Base-by-base conservation (phyloP, 2,797 vertebrate genomes). In the Selene dorsalis region DNA sequence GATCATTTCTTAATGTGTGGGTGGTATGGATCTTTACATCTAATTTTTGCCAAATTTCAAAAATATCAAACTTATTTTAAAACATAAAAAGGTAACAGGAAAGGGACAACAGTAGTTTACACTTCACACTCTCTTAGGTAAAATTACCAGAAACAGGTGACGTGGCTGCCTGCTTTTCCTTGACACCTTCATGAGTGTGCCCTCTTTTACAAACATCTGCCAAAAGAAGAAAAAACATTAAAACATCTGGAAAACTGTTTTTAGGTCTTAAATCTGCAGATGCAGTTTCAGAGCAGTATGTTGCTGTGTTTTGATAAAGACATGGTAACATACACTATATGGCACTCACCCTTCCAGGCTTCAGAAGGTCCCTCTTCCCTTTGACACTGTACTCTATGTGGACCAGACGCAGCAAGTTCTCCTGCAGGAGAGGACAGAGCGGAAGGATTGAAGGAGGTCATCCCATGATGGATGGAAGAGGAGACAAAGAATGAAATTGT, bases 181-280 rank as follows among this genome's bases (percentile, higher is more conserved):
- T 0, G 96, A 97, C 39, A 99, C 95, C 92, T 98, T 99, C 96
- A 97, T 97, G 70, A 99, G 94, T 0, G 97, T 98, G 58, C 98
- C 98, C 87, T 99, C 98, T 91, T 99, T 99, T 52, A 99, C 96
- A 91, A 99, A 99, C 89, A 97, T 94, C 98, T 99, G 92, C 60
- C 88, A 84, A 83, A 69, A 85, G 35, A 91, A 67, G 57, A 17
- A 67, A 58, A 18, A 18, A 16, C 26, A n/a, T 45, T 24, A 28
- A 14, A 20, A 11, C 24, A 47, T 70, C 9, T 43, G 35, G 12
- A 47, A 14, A 10, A 35, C 39, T 4, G 4, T 14, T 30, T 52
- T 60, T 9, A 30, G 1, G 53, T 45, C 59, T 47, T 20, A 38
- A 43, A 30, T 20, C 32, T 24, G 68, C 53, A 66, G n/a, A 45